Evolutionary conservation across 2,113 vertebrate genomes (phyloP), one percentile per base, ranked within the genome.

Genomic region (Haemorhous mexicanus): DNA sequence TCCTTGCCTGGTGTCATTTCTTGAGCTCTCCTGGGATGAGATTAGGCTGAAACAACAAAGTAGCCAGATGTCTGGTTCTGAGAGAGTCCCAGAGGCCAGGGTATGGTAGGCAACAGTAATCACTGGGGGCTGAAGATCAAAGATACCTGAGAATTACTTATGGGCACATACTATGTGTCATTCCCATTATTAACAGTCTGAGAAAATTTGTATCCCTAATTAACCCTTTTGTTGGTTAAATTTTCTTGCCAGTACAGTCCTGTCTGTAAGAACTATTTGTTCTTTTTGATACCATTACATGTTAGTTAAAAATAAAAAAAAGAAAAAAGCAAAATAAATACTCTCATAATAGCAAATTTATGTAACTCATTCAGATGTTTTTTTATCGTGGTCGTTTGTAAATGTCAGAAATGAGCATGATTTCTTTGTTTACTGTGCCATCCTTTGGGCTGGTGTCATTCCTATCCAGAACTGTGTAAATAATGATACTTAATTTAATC

Each of bases 31-130:
- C 87, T 68, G 99, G 99, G 99, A 99, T 90, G 97, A 97, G 98
- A 99, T 99, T 99, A 99, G 98, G 99, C 99, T 99, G 98, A 99
- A 98, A 99, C 98, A 99, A 99, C 99, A 99, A 99, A 99, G 99
- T 99, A 99, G 99, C 99, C 99, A 99, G 99, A 99, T 99, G 99
- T 99, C 99, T 99, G 98, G 98, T 97, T 99, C 98, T 98, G 98
- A 98, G 98, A 98, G 97, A 97, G 97, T 99, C 99, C 99, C 99
- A 98, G 98, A 98, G 99, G 99, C 99, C 98, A 97, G 98, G 97
- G 98, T 98, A 98, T 97, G 96, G 98, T 98, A 98, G 98, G 98
- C 99, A 98, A 98, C 96, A 98, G 98, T 98, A 99, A 98, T 98
- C 99, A 81, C 98, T 97, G 96, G 98, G 98, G 99, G 98, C 98